These are phyloP conservation scores for Phataginus tetradactyla DNA, from an alignment of 2,797 vertebrate genomes.

Conservation along the genomic window DNA sequence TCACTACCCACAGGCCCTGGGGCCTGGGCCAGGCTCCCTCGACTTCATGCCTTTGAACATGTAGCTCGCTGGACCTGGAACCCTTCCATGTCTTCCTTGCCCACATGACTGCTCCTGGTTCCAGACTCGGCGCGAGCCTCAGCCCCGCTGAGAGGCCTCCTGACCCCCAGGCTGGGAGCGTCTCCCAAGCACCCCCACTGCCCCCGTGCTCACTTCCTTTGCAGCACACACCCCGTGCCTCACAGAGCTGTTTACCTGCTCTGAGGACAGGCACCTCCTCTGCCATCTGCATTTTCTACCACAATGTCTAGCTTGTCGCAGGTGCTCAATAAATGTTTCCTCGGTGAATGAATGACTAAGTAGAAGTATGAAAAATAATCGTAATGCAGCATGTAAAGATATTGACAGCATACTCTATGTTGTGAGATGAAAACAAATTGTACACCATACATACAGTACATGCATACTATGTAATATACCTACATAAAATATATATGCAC, in stretches of 20 bases:
- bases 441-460: background rate
- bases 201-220: background rate
- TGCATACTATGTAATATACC: background rate
- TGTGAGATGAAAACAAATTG: background rate
- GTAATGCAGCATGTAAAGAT: background rate
- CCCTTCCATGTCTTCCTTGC: background rate
- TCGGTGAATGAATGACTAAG: slow-evolving; percentile 24
- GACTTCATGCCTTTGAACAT: background rate
- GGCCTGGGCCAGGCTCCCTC: background rate
- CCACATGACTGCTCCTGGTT: background rate
- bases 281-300: background rate
- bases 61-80: background rate
- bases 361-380: slow-evolving; percentile 24
- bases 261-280: background rate
- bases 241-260: background rate
- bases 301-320: background rate
- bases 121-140: background rate
- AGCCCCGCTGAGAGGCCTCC: background rate
- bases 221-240: background rate
- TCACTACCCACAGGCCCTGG: background rate
- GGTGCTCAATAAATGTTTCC: background rate
- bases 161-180: background rate
- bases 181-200: background rate
- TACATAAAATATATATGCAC: background rate
- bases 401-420: background rate